Base-by-base conservation (phyloP, 2,797 vertebrate genomes). In the Phrynocephalus vlangalii region DNA sequence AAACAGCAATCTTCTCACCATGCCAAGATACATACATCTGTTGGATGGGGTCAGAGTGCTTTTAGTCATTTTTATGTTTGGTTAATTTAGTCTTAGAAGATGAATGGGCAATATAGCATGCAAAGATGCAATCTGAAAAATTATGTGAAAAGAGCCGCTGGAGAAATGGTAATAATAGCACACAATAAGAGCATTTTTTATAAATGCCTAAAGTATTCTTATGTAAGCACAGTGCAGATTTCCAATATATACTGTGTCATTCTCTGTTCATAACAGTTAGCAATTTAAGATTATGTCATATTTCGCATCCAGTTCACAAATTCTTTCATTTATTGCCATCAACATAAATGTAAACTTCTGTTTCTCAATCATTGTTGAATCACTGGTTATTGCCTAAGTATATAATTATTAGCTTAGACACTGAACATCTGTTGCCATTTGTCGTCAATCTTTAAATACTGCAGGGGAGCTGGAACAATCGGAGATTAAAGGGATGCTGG, bases 351-450 rank as follows among this genome's bases (percentile, higher is more conserved):
- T 70, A 81, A 95, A 90, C 91, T 88, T 80, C 85, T 91, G 84
- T 79, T 85, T 85, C 84, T 89, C 84, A 79, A 90, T 88, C 88
- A 89, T 93, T 90, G 82, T 91, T 94, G 95, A 93, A 92, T 96
- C 94, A 91, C 94, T 93, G 95, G 94, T 95, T 94, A 94, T 96
- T 94, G 92, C 94, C 86, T 97, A 96, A 97, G 95, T 96, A 96
- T 95, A 95, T 97, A 97, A 97, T 96, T 96, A 97, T 97, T 94
- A 96, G 96, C 94, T 96, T 95, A 97, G 97, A 97, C 92, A 22
- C 93, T 82, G 94, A 96, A 96, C 98, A 98, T 97, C 97, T 98
- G 97, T 96, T 96, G 96, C 95, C 94, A 95, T 98, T 97, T 93
- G 88, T 94, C 88, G 95, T 96, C 93, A 94, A 96, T 92, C 90